These are phyloP conservation scores for Nymphicus hollandicus DNA, from an alignment of 2,113 vertebrate genomes.

Conservation along the genomic window DNA sequence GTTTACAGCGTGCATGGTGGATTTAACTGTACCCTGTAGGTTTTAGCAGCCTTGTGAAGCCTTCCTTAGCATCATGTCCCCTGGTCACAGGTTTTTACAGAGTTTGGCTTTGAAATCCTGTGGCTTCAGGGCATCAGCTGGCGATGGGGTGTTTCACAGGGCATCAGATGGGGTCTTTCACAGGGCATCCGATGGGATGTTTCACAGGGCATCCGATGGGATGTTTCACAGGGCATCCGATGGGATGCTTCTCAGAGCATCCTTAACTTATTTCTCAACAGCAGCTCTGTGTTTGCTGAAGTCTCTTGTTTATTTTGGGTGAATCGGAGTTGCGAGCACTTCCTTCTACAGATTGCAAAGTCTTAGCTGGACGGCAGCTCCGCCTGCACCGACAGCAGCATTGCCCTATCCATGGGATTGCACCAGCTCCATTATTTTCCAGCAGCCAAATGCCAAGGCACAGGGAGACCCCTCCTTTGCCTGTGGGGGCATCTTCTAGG, in stretches of 20 bases:
- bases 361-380: neutral
- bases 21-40: neutral
- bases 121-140: neutral
- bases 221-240: too few relatives aligned
- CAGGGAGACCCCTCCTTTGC: neutral
- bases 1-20: neutral
- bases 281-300: neutral
- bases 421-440: neutral
- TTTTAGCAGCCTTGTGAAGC: neutral
- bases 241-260: neutral
- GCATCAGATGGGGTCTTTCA: neutral
- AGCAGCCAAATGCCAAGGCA: neutral
- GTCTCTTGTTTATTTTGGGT: neutral
- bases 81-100: neutral
- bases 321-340: neutral
- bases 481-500: rapidly evolving
- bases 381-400: rapidly evolving
- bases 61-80: rapidly evolving
- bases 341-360: neutral
- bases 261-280: neutral
- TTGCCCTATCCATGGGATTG: rapidly evolving
- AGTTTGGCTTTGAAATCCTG: neutral
- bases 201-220: too few relatives aligned
- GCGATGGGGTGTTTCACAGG: rapidly evolving
- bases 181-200: neutral